Base-by-base conservation (phyloP, 2,888 invertebrate genomes). In the Eumacrocentrus americanus region DNA sequence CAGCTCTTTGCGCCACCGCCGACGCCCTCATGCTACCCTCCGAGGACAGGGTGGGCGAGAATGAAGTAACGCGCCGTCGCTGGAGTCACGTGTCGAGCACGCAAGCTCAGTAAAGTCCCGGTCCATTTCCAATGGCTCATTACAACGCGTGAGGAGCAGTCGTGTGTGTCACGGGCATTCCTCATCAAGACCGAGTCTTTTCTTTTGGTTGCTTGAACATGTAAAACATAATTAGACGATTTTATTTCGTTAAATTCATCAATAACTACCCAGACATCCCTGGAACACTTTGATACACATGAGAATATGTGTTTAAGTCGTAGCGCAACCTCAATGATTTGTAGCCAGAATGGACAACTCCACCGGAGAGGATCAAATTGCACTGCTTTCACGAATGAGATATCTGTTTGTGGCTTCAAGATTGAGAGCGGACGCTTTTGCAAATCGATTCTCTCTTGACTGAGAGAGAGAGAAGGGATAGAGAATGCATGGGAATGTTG, bases 61-160 rank as follows among this genome's bases (percentile, higher is more conserved):
- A 16, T 25, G 11, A 12, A 11, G 38, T 47, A 67, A 54, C 50
- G 67, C 67, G 66, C 66, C 64, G 64, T 55, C 63, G 67, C 67
- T 22, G 58, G 60, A 64, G 67, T 67, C 65, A 66, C 67, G 67
- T 67, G 67, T 57, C 63, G 50, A 50, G 46, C 63, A 62, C 67
- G 67, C 67, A 66, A 64, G 63, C 67, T 63, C 67, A 51, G 59
- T 60, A 11, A 35, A 44, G 57, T 53, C 60, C 48, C 62, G 58
- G 66, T 66, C 66, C 63, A 65, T 63, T 63, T 57, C 58, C 51
- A 29, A n/a, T n/a, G n/a, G n/a, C n/a, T n/a, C n/a, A n/a, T n/a
- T n/a, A n/a, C n/a, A n/a, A n/a, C 9, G 35, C 23, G 22, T 12
- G 22, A 12, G 18, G 35, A 37, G 11, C n/a, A 52, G 16, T 22